These are phyloP conservation scores for Sorex araneus DNA, from an alignment of 2,113 vertebrate species.

Conservation along the genomic window DNA sequence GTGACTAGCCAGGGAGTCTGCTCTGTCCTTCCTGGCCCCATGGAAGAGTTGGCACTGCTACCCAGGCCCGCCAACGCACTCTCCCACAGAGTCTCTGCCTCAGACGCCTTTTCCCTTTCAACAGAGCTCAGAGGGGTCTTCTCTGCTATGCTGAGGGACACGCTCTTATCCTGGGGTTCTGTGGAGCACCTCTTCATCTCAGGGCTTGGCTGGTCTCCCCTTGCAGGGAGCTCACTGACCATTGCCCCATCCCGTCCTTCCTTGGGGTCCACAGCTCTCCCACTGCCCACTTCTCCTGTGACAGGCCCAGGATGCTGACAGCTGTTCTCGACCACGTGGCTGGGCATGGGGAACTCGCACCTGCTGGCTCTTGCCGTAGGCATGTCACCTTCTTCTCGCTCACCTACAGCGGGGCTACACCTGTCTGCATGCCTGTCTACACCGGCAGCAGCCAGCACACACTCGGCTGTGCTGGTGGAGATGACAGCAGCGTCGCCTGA, in stretches of 20 bases:
- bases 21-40: conserved; percentile 62
- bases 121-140: neutral
- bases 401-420: conserved; percentile 3
- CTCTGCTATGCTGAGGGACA: conserved; percentile 41
- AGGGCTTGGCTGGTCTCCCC: conserved; percentile 65
- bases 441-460: conserved; percentile 62
- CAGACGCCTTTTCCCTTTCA: neutral
- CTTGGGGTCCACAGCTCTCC: conserved; percentile 65
- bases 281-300: neutral
- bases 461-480: conserved; percentile 85
- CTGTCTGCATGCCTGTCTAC: conserved; percentile 57
- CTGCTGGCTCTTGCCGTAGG: conserved; percentile 30
- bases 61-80: neutral
- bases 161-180: conserved; percentile 44
- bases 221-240: conserved; percentile 60
- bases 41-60: conserved; percentile 57
- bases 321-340: conserved; percentile 61
- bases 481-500: conserved; percentile 71
- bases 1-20: neutral
- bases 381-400: conserved; percentile 46
- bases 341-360: conserved; percentile 74
- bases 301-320: conserved; percentile 50
- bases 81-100: neutral
- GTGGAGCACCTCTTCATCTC: conserved; percentile 43
- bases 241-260: conserved; percentile 69